Base-by-base conservation (phyloP, 2,113 vertebrate species). In the Rutilus rutilus region DNA sequence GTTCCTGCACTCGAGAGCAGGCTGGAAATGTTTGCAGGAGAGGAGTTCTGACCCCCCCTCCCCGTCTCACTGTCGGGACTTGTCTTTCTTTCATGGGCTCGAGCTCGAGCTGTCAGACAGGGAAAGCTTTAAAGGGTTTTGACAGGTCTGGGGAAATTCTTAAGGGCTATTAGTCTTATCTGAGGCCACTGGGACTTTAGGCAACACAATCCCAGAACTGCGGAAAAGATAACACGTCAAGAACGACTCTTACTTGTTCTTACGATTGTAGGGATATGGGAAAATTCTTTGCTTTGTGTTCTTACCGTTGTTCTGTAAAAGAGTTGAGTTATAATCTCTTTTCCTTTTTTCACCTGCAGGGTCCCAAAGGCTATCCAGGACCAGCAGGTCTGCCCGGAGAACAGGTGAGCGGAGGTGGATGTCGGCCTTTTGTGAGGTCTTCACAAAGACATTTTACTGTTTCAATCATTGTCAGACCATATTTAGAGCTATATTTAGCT, bases 351-450 rank as follows among this genome's bases (percentile, higher is more conserved):
- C 30, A 0, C 64, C 77, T 91, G 2, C 90, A 99, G 98, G 98
- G 97, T 92, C 91, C 91, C 73, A 98, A 97, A 93, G 98, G 98
- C 89, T 94, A 97, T 93, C 89, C 86, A 5, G 97, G 97, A 19
- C 93, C 91, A 67, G 89, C 76, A 27, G 97, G 97, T 64, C 93
- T 90, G 12, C 93, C 33, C 87, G 98, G 98, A 87, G 96, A 97
- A 90, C 96, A 96, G 93, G 98, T 99, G 75, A 83, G 36, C 17
- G 12, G 47, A 50, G 30, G 65, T 36, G 8, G 19, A 33, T 39
- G 7, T 71, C 19, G 0, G 33, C 39, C 33, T 23, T 71, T 71
- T 71, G 36, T 6, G 67, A 71, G 67, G 19, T 39, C 67, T 21
- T 23, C 33, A 42, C 33, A 2, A 23, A 11, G 19, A 71, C 10